phyloP scores from a whole-genome alignment of 2,888 invertebrate genomes.

The Hypsopygia costalis region DNA sequence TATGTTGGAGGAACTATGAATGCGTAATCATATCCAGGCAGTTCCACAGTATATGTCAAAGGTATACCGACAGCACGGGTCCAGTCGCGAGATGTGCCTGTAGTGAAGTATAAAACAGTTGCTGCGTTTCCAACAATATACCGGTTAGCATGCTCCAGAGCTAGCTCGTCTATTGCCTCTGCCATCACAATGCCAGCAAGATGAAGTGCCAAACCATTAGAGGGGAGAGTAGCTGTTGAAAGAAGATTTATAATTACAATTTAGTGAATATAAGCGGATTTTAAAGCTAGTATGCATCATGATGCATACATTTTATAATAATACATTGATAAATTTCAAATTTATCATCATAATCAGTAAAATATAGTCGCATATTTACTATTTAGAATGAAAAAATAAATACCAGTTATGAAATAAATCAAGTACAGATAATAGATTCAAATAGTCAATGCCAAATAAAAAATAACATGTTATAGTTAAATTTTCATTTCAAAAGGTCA shows the following conservation, averaged over 20 bases:
- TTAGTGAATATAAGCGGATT: background rate
- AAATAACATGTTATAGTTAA: no score
- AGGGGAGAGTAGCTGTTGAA: slow-evolving; percentile 64
- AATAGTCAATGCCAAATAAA: no score
- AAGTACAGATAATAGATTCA: no score
- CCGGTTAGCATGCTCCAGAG: slow-evolving; percentile 49
- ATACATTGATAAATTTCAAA: no score
- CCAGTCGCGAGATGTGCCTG: slow-evolving; percentile 86
- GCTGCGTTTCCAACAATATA: slow-evolving; percentile 82
- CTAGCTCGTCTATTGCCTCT: slow-evolving; percentile 60
- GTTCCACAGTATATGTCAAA: slow-evolving; percentile 83
- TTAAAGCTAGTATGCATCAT: background rate
- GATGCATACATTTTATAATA: no score
- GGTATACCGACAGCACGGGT: slow-evolving; percentile 79
- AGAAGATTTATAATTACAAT: background rate
- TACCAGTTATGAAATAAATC: no score
- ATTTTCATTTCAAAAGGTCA: no score
- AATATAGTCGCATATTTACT: no score
- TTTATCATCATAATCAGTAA: no score
- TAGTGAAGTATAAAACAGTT: slow-evolving; percentile 77
- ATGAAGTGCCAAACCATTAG: slow-evolving; percentile 69
- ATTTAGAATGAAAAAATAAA: no score
- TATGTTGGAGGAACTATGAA: slow-evolving; percentile 80
- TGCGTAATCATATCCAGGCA: slow-evolving; percentile 79
- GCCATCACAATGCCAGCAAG: slow-evolving; percentile 60